Evolutionary conservation across 2,888 invertebrate genomes (phyloP).

Genomic region (Melieria crassipennis): DNA sequence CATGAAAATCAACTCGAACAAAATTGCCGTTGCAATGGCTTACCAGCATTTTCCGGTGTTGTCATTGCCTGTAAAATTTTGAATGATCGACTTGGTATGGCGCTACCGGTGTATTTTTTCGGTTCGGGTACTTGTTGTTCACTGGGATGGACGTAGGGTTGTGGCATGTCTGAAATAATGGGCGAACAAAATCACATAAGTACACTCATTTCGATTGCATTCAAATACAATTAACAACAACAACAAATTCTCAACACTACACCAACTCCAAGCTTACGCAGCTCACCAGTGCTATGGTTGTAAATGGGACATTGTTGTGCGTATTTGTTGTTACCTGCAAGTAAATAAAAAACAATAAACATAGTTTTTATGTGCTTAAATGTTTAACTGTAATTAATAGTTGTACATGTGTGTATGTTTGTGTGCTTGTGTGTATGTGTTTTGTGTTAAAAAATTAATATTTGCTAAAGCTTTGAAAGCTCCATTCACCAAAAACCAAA

Average conservation of each 20-base stretch:
- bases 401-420: constrained; percentile 20
- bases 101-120: constrained; percentile 78
- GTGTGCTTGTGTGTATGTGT: constrained; percentile 18
- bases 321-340: constrained; percentile 54
- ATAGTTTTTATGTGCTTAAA: neutral
- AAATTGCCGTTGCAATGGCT: constrained; percentile 50
- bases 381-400: neutral
- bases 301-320: constrained; percentile 54
- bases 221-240: neutral
- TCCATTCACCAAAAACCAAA: constrained; percentile 24
- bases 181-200: constrained; percentile 7
- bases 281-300: constrained; percentile 49
- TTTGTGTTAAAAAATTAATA: constrained; percentile 15
- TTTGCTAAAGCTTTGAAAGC: constrained; percentile 11
- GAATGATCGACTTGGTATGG: constrained; percentile 84
- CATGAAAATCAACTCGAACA: neutral
- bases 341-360: constrained; percentile 21
- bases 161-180: constrained; percentile 52
- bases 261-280: constrained; percentile 19
- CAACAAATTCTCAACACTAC: neutral
- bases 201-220: neutral
- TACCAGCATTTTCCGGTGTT: constrained; percentile 74
- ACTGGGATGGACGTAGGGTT: constrained; percentile 71
- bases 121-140: constrained; percentile 76
- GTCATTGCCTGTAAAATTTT: constrained; percentile 84